These are phyloP conservation scores for Lasioglossum calceatum DNA, from an alignment of 2,888 invertebrate species.

Conservation along the genomic window DNA sequence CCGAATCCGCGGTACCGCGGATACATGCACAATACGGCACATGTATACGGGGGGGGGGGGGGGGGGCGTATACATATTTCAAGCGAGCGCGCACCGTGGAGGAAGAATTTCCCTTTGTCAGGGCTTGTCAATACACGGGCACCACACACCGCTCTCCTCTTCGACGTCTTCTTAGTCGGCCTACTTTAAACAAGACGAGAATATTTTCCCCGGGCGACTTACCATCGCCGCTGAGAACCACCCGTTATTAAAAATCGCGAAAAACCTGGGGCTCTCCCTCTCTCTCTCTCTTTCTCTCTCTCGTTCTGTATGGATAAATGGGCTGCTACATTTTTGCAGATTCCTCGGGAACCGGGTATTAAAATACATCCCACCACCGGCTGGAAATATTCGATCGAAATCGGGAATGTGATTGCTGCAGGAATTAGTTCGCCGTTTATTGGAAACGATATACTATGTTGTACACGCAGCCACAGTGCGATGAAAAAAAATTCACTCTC, in stretches of 20 bases:
- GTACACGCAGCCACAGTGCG: neutral
- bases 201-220: slow-evolving; percentile 7
- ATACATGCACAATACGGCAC: slow-evolving; percentile 43
- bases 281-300: neutral
- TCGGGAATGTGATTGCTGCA: neutral
- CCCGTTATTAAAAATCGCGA: neutral
- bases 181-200: slow-evolving; percentile 26
- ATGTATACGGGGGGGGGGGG: neutral
- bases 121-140: neutral
- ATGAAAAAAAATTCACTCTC: neutral
- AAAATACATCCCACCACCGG: neutral
- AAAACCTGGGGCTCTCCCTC: neutral
- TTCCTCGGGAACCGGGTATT: neutral
- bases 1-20: slow-evolving; percentile 50
- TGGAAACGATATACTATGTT: neutral
- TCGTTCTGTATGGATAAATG: neutral
- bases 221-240: neutral
- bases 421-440: neutral
- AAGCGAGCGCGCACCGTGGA: neutral
- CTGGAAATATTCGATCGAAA: neutral
- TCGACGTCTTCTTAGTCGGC: neutral
- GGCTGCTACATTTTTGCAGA: neutral
- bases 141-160: neutral
- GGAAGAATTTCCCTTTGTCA: slow-evolving; percentile 38
- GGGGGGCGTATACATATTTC: slow-evolving; percentile 59